Conservation (phyloP, 2,113 vertebrate species). For the Colossoma macropomum region DNA sequence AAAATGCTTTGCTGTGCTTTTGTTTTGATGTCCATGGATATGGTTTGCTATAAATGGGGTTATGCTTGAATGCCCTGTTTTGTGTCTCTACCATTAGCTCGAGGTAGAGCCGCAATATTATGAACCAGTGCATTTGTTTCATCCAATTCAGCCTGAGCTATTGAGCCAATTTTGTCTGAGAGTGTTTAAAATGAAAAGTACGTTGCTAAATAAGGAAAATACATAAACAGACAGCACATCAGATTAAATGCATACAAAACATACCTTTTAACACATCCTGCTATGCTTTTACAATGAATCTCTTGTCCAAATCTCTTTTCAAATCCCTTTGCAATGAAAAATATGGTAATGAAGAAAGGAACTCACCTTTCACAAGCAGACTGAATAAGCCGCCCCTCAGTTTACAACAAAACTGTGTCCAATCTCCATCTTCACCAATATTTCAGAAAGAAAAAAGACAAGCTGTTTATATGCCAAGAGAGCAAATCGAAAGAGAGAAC, state of each 20-base stretch:
- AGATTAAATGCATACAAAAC: slow-evolving; percentile 21
- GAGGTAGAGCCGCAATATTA: neutral
- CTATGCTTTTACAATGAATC: slow-evolving; percentile 1
- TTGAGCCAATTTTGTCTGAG: slow-evolving; percentile 3
- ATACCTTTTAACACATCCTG: neutral
- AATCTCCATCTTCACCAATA: slow-evolving; percentile 19
- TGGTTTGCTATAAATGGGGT: slow-evolving; percentile 3
- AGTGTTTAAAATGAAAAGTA: slow-evolving; percentile 23
- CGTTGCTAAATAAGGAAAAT: slow-evolving; percentile 4
- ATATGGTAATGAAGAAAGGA: slow-evolving; percentile 24
- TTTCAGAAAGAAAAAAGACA: slow-evolving; percentile 6
- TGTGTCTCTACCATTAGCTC: slow-evolving; percentile 2
- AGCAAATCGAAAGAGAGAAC: neutral
- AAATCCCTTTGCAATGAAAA: slow-evolving; percentile 34
- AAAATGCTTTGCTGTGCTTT: neutral
- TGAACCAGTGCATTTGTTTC: slow-evolving; percentile 19
- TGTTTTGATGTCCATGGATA: slow-evolving; percentile 26
- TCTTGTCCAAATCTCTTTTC: neutral
- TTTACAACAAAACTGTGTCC: slow-evolving; percentile 14
- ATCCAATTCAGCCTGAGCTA: neutral
- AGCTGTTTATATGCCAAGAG: neutral
- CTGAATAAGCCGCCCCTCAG: slow-evolving; percentile 24
- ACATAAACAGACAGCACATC: neutral
- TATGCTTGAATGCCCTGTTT: slow-evolving; percentile 14
- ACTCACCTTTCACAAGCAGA: slow-evolving; percentile 46